Evolutionary conservation across 2,888 invertebrate genomes (phyloP), one percentile per base, ranked within the genome.

Genomic region (Lucinisca nassula): DNA sequence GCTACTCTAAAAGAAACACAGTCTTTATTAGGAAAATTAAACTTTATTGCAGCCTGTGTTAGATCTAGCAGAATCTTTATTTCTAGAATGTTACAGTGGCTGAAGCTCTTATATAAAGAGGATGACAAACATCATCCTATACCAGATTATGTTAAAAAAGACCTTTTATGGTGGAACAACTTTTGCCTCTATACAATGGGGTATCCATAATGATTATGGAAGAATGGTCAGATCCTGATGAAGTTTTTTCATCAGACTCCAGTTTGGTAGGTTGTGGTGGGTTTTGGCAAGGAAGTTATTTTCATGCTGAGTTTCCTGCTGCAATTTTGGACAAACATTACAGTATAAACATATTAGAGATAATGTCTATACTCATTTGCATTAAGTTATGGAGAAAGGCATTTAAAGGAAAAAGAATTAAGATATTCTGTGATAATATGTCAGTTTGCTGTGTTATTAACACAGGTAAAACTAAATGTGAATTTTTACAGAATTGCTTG

Each of bases 401-500:
- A 12, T 55, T 14, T n/a, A 55, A 55, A 55, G 55, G 55, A 55
- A 55, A 55, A n/a, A 55, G 55, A n/a, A 55, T n/a, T 55, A 55
- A 55, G 21, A 12, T 55, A 4, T 55, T 55, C 21, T 55, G 55
- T 55, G 55, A 55, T n/a, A 55, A 55, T n/a, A 21, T 12, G 21
- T 12, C 12, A 12, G 55, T 55, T 55, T 55, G 55, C 55, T 55
- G 6, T 55, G 8, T 8, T 55, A 8, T 55, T n/a, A 55, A 55
- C 55, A 55, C 55, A 40, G 77, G 77, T 1, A 58, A 51, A 37
- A 24, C 58, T 8, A 3, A 77, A 12, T 35, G 58, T 77, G 58
- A 35, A n/a, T 37, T 77, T 55, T 58, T 77, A 55, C 77, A 58
- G n/a, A 12, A n/a, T 32, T 77, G 58, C 37, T 77, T 77, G 27